phyloP scores from a whole-genome alignment of 2,888 invertebrate species.

The Athalia circularis region DNA sequence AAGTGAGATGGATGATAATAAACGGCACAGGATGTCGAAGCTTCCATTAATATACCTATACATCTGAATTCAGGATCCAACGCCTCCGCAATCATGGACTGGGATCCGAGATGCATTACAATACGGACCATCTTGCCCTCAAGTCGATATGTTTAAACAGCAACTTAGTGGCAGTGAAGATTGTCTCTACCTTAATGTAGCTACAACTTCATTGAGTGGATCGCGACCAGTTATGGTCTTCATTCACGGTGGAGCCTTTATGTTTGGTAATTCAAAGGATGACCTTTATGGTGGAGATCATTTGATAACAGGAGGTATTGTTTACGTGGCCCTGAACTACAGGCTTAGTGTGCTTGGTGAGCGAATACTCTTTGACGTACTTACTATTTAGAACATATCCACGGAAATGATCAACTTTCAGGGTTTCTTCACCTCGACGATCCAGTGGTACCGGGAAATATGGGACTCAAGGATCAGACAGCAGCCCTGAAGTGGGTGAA shows the following conservation, averaged over 20 bases:
- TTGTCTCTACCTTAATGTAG: constrained; percentile 66
- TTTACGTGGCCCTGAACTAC: constrained; percentile 26
- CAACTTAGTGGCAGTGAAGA: constrained; percentile 61
- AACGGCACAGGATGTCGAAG: background rate
- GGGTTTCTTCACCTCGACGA: constrained; percentile 63
- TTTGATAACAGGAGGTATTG: constrained; percentile 6
- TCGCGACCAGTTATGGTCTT: constrained; percentile 48
- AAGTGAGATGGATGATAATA: background rate
- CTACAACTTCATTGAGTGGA: constrained; percentile 26
- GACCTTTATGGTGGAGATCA: background rate
- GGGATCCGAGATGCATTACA: constrained; percentile 58
- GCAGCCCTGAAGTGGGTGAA: constrained; percentile 63
- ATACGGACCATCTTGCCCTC: constrained; percentile 57
- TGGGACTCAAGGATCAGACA: constrained; percentile 56
- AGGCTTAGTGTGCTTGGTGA: constrained; percentile 25
- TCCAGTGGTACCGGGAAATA: constrained; percentile 35
- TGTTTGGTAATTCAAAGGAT: background rate
- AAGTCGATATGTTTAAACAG: constrained; percentile 48
- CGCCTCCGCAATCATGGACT: constrained; percentile 60
- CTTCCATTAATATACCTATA: background rate
- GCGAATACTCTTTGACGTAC: background rate
- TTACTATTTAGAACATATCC: too few relatives aligned
- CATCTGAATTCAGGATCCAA: constrained; percentile 60
- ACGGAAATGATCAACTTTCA: constrained; percentile 32
- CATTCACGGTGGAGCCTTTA: constrained; percentile 25